Evolutionary conservation across 37 sponge, comb jelly and placozoan genomes (phyloP).

Genomic region (Tethya wilhelma): DNA sequence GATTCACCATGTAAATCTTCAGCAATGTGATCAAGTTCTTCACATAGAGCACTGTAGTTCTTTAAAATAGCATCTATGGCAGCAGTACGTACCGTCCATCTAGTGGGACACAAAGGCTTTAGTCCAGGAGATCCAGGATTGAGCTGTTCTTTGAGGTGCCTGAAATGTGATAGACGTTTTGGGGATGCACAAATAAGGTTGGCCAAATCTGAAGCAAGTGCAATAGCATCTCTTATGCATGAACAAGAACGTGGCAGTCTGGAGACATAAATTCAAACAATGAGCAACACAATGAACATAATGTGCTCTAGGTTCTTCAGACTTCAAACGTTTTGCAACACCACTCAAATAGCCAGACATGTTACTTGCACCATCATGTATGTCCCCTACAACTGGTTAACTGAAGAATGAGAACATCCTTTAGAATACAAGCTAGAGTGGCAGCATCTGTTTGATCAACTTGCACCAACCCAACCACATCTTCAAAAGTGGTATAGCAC

Average conservation of each 20-base stretch:
- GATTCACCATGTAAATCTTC: not conserved
- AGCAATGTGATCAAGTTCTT: conserved; percentile 11
- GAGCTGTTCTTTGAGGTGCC: not conserved
- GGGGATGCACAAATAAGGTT: conserved; percentile 17
- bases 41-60: conserved; percentile 13
- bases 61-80: conserved; percentile 28
- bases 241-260: not conserved
- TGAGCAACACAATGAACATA: conserved; percentile 66
- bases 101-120: conserved; percentile 29
- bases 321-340: conserved; percentile 32
- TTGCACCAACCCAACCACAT: no score
- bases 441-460: no score
- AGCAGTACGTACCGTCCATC: conserved; percentile 28
- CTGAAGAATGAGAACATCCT: no score
- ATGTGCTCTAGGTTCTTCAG: conserved; percentile 40
- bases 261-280: no score
- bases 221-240: conserved; percentile 13
- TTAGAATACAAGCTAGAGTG: no score
- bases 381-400: no score
- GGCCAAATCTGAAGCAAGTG: not conserved
- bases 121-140: conserved; percentile 10
- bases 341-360: conserved; percentile 35
- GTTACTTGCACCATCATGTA: no score
- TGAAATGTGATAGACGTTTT: conserved; percentile 6
- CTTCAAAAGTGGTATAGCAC: no score